Evolutionary conservation across 2,113 vertebrate genomes (phyloP).

Genomic region (Phrynosoma blainvillii): DNA sequence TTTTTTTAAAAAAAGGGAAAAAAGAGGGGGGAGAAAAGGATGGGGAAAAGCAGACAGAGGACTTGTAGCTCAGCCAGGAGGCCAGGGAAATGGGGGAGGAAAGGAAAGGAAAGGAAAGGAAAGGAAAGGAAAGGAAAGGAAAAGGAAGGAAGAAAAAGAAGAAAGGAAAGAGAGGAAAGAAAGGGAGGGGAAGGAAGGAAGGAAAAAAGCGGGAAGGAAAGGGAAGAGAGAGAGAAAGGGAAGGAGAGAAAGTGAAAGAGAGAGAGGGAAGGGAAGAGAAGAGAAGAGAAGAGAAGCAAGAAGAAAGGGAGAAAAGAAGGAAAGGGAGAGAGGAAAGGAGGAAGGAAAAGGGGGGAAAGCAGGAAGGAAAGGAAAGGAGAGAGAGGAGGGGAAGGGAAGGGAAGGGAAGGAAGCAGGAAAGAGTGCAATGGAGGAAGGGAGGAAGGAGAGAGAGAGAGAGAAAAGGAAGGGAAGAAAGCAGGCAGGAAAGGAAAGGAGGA

Average conservation of each 20-base stretch:
- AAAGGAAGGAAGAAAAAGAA: conserved; percentile 42
- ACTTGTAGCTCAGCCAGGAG: not conserved
- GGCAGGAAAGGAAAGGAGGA: too few relatives aligned
- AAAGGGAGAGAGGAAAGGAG: conserved; percentile 64
- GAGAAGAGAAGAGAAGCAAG: too few relatives aligned
- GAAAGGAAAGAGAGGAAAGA: not conserved
- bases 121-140: not conserved
- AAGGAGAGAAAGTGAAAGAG: too few relatives aligned
- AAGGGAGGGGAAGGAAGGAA: conserved; percentile 42
- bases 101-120: not conserved
- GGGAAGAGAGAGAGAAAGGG: too few relatives aligned
- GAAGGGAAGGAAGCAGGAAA: not conserved
- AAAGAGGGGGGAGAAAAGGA: too few relatives aligned
- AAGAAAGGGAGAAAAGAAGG: not conserved
- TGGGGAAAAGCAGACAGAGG: too few relatives aligned
- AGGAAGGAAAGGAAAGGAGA: too few relatives aligned
- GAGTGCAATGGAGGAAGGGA: not conserved
- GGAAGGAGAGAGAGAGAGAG: not conserved
- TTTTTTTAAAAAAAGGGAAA: too few relatives aligned
- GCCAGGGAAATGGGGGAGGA: not conserved
- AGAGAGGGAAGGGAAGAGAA: too few relatives aligned
- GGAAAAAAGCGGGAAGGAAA: too few relatives aligned
- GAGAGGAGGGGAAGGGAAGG: too few relatives aligned
- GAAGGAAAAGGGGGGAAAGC: too few relatives aligned
- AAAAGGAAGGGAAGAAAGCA: not conserved